These are phyloP conservation scores for Psilopsiagon aymara DNA, from an alignment of 2,113 vertebrate genomes.

Conservation along the genomic window DNA sequence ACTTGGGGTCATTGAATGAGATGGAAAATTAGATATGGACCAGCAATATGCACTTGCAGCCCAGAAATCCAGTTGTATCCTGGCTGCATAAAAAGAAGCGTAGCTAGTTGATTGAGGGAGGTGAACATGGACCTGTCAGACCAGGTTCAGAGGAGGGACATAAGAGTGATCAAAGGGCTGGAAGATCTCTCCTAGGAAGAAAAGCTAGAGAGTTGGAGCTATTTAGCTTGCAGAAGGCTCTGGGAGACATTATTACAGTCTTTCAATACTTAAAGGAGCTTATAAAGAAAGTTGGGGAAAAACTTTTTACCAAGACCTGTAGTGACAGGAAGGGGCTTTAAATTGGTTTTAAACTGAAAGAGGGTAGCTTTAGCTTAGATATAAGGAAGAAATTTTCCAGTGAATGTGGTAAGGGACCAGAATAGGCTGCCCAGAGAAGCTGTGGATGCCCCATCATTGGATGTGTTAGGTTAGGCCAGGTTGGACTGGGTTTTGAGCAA, in stretches of 20 bases:
- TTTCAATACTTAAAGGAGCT: neutral
- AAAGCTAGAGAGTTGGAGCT: neutral
- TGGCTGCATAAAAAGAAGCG: neutral
- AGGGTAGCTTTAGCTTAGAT: neutral
- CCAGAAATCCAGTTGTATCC: neutral
- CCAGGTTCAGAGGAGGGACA: neutral
- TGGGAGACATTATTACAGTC: neutral
- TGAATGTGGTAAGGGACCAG: neutral
- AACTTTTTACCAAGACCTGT: neutral
- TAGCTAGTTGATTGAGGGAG: too few species aligned
- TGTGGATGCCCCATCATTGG: neutral
- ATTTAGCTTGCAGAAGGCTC: neutral
- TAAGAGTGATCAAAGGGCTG: neutral
- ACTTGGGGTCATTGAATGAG: neutral
- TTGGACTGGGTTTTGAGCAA: neutral
- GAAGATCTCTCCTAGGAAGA: neutral
- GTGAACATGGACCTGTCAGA: neutral
- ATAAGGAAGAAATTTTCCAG: neutral
- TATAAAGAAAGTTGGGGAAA: neutral
- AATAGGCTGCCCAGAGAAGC: neutral
- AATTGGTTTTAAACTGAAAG: neutral
- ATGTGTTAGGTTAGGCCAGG: neutral
- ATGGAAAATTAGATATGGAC: neutral
- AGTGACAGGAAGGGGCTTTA: neutral
- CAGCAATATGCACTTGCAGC: neutral